phyloP scores from a whole-genome alignment of 2,113 vertebrate species.

The Gracilinanus agilis region DNA sequence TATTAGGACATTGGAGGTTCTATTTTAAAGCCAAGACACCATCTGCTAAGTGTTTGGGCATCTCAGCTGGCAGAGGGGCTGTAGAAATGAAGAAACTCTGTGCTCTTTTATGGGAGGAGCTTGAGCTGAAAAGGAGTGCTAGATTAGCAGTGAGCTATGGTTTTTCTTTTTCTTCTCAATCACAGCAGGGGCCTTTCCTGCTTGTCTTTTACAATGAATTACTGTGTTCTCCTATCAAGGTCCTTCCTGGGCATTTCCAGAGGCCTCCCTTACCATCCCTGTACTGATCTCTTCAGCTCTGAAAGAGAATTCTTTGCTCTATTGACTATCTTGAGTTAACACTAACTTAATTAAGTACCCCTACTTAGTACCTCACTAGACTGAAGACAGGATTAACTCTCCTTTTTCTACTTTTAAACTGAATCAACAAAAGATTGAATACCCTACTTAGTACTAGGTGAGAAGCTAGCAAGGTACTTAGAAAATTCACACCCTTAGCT shows the following conservation, averaged over 20 bases:
- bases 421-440: too few species aligned
- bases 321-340: too few species aligned
- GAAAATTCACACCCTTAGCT: too few species aligned
- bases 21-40: background rate
- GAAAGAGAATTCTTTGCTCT: too few species aligned
- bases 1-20: background rate
- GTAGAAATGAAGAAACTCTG: background rate
- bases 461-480: too few species aligned
- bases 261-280: background rate
- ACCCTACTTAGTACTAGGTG: too few species aligned
- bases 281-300: background rate
- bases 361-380: too few species aligned
- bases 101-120: background rate
- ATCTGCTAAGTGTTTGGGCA: background rate
- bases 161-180: background rate
- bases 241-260: background rate
- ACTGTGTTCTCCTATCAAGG: background rate
- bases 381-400: too few species aligned
- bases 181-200: background rate
- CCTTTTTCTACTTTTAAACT: too few species aligned
- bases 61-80: background rate
- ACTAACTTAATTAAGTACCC: too few species aligned
- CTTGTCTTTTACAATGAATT: background rate
- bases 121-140: background rate
- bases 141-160: background rate